phyloP scores from a whole-genome alignment of 2,113 vertebrate species.

The Sceloporus tristichus region DNA sequence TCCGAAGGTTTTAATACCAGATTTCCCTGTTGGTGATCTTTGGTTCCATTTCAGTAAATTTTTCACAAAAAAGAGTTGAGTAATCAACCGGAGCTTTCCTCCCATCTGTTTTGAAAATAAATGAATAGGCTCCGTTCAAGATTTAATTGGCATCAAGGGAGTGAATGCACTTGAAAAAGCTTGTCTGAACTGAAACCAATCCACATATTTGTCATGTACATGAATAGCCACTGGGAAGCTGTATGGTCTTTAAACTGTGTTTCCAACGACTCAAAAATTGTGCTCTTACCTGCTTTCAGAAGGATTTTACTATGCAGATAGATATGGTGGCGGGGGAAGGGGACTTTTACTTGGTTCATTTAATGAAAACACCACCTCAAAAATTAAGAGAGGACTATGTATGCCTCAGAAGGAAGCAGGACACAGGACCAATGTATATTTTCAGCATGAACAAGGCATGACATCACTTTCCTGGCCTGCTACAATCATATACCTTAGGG shows the following conservation, averaged over 20 bases:
- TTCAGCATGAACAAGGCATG: slow-evolving; percentile 63
- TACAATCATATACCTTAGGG: slow-evolving; percentile 38
- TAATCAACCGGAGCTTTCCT: neutral
- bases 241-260: neutral
- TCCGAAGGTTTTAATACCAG: neutral
- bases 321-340: neutral
- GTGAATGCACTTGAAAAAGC: neutral
- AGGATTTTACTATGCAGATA: neutral
- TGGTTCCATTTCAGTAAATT: too few species aligned
- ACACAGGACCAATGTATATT: slow-evolving; percentile 56
- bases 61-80: neutral
- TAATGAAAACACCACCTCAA: slow-evolving; percentile 38
- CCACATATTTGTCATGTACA: neutral
- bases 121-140: neutral
- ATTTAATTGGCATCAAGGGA: neutral
- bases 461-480: slow-evolving; percentile 59
- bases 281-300: neutral
- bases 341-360: slow-evolving; percentile 29
- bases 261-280: neutral
- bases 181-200: neutral
- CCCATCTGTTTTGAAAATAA: neutral
- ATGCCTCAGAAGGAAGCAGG: slow-evolving; percentile 35
- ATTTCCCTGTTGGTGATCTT: neutral
- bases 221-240: neutral
- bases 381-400: slow-evolving; percentile 28